phyloP scores from a whole-genome alignment of 53 echinoderm and acorn worm genomes.

The Temnopleurus reevesii region DNA sequence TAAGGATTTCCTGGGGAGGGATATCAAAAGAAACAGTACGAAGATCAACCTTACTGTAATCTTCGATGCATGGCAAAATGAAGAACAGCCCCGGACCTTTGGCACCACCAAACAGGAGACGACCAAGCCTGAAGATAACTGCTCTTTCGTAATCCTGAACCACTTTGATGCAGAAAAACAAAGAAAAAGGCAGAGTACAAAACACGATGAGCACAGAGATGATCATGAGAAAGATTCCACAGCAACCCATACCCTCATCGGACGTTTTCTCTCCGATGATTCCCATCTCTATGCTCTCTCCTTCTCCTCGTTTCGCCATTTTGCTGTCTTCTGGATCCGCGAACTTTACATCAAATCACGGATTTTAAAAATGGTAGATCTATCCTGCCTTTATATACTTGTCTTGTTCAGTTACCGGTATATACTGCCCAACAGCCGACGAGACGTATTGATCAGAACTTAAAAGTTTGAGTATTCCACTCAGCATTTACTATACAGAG shows the following conservation, averaged over 20 bases:
- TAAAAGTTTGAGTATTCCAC: too few species aligned
- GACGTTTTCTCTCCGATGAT: background rate
- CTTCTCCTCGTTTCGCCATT: background rate
- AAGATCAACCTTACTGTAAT: constrained; percentile 18
- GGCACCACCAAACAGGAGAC: constrained; percentile 76
- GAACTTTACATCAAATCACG: too few species aligned
- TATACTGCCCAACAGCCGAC: too few species aligned
- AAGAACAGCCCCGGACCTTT: constrained; percentile 78
- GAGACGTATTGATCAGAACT: too few species aligned
- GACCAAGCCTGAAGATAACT: constrained; percentile 80
- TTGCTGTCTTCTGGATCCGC: background rate
- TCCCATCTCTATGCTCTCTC: background rate
- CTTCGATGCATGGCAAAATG: constrained; percentile 11
- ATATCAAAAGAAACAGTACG: constrained; percentile 17
- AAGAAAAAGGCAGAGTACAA: constrained; percentile 79
- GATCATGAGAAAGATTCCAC: constrained; percentile 74
- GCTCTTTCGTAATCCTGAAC: constrained; percentile 79
- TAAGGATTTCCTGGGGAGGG: constrained; percentile 68
- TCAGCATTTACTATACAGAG: too few species aligned
- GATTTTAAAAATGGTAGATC: too few species aligned
- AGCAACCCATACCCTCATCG: constrained; percentile 65
- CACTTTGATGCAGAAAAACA: constrained; percentile 91
- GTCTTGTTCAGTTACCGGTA: too few species aligned
- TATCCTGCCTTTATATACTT: too few species aligned
- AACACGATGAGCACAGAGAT: constrained; percentile 76